Percentiles rank a stretch among this genome's conserved stretches.
These are phyloP conservation scores for Syrphus vitripennis DNA, from an alignment of 2,888 invertebrate genomes.

Conservation along the genomic window DNA sequence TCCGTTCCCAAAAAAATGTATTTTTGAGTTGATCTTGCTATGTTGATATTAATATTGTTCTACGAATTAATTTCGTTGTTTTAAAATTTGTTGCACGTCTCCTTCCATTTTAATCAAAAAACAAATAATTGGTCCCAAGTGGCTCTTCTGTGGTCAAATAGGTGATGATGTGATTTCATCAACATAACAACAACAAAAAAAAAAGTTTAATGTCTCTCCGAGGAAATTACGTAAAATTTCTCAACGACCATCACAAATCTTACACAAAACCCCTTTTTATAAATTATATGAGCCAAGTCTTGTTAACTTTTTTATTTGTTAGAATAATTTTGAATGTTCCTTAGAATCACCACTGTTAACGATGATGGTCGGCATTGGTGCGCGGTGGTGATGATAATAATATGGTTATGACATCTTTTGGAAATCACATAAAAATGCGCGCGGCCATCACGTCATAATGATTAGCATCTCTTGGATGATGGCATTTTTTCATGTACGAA, in stretches of 20 bases:
- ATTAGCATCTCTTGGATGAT: conserved; percentile 60
- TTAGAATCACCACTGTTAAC: conserved; percentile 21
- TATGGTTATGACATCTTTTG: conserved; percentile 64
- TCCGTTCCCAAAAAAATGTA: too few species aligned
- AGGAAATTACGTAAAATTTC: conserved; percentile 65
- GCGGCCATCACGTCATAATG: conserved; percentile 55
- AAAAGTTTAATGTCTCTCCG: conserved; percentile 36
- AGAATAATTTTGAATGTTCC: conserved; percentile 21
- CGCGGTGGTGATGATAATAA: conserved; percentile 2
- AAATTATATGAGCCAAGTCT: conserved; percentile 25
- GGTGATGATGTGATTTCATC: conserved; percentile 39
- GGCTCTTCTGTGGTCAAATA: background rate
- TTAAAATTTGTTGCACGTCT: background rate
- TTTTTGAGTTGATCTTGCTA: background rate
- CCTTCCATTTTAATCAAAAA: background rate
- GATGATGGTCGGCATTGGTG: background rate
- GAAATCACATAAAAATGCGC: conserved; percentile 54
- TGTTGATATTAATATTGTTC: background rate
- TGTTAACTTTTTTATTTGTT: background rate
- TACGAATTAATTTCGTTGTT: background rate
- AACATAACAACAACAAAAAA: conserved; percentile 34
- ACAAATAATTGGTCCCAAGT: background rate
- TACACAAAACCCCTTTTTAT: conserved; percentile 46
- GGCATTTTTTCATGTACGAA: conserved; percentile 65
- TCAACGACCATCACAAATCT: conserved; percentile 66